Percentiles rank a stretch among this genome's conserved stretches.
These are phyloP conservation scores for Anagrus nilaparvatae DNA, from an alignment of 1,140 invertebrate genomes.

Conservation along the genomic window DNA sequence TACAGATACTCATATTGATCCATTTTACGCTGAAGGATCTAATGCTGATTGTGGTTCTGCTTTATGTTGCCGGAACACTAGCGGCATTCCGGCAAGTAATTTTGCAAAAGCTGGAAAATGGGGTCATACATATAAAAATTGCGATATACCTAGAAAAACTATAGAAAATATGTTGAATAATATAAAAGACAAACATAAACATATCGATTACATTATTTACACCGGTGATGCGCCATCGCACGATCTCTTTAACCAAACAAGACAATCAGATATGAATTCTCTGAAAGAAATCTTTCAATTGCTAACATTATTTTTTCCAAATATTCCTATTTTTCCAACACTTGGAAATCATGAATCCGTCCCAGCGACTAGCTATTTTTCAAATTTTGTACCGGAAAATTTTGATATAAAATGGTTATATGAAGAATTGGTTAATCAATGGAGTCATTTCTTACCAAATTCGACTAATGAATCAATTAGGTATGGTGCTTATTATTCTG, in stretches of 20 bases:
- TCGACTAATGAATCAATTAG: slow-evolving; percentile 73
- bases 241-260: slow-evolving; percentile 95
- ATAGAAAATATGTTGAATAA: slow-evolving; percentile 83
- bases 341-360: slow-evolving; percentile 94
- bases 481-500: slow-evolving; percentile 82
- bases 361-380: too few relatives aligned
- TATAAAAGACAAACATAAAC: slow-evolving; percentile 76
- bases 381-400: slow-evolving; percentile 72
- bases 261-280: slow-evolving; percentile 75
- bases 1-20: slow-evolving; percentile 89
- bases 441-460: slow-evolving; percentile 81
- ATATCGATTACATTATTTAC: slow-evolving; percentile 95
- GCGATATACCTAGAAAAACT: slow-evolving; percentile 80
- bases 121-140: slow-evolving; percentile 91
- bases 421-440: slow-evolving; percentile 69
- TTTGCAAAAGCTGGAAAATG: slow-evolving; percentile 75
- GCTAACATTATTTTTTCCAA: slow-evolving; percentile 78
- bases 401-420: slow-evolving; percentile 89
- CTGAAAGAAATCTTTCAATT: slow-evolving; percentile 74
- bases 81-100: slow-evolving; percentile 57
- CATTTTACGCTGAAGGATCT: slow-evolving; percentile 78
- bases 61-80: slow-evolving; percentile 73
- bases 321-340: slow-evolving; percentile 84
- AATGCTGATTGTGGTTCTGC: slow-evolving; percentile 86
- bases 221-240: slow-evolving; percentile 97